Conservation (phyloP, 2,888 invertebrate genomes). For the Ormyrus pomaceus region DNA sequence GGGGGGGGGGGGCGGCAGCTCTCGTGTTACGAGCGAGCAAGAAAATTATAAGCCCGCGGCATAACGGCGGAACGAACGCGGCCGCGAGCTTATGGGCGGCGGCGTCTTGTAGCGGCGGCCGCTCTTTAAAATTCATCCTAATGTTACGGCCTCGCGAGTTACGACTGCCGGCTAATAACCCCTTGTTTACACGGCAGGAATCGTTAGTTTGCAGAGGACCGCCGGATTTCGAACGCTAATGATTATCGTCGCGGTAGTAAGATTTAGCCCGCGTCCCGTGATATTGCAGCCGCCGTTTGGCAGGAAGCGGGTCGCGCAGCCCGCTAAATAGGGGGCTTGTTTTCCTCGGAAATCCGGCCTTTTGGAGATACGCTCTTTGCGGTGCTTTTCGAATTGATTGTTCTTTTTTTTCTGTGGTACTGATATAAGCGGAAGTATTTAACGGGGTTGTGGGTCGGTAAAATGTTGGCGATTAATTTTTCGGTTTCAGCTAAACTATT, state of each 20-base stretch:
- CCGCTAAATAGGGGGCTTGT: too few relatives aligned
- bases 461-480: too few relatives aligned
- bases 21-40: background rate
- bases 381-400: too few relatives aligned
- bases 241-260: conserved; percentile 31
- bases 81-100: background rate
- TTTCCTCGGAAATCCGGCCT: too few relatives aligned
- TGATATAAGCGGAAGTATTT: too few relatives aligned
- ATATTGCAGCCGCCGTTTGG: background rate
- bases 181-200: conserved; percentile 32
- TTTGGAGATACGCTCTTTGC: too few relatives aligned
- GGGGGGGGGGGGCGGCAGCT: background rate
- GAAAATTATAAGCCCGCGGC: conserved; percentile 25
- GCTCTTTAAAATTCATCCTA: conserved; percentile 50
- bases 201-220: conserved; percentile 41
- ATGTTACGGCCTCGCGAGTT: conserved; percentile 51
- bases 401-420: too few relatives aligned
- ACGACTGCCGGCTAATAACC: conserved; percentile 17
- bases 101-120: too few relatives aligned
- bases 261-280: conserved; percentile 26
- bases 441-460: too few relatives aligned
- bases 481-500: too few relatives aligned
- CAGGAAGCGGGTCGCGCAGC: too few relatives aligned
- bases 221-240: conserved; percentile 44
- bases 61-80: conserved; percentile 5